Percentiles rank a stretch among this genome's conserved stretches.
phyloP scores from a whole-genome alignment of 2,888 invertebrate species.

The Eristalis arbustorum region DNA sequence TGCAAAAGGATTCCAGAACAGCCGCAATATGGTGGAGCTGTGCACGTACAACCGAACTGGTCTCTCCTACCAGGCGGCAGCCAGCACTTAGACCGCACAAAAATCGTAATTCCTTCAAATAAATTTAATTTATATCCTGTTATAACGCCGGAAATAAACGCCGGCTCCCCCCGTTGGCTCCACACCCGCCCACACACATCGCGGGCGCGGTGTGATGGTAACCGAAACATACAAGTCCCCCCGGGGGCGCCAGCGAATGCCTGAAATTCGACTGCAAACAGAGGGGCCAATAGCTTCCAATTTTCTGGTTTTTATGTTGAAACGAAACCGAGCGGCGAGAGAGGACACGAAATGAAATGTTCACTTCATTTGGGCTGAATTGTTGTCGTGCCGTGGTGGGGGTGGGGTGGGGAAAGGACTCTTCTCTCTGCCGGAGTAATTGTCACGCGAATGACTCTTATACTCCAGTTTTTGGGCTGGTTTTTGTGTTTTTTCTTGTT shows the following conservation, averaged over 20 bases:
- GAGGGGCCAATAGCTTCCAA: slow-evolving; percentile 55
- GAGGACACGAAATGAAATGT: slow-evolving; percentile 53
- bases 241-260: neutral
- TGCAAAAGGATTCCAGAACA: slow-evolving; percentile 23
- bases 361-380: slow-evolving; percentile 2
- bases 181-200: neutral
- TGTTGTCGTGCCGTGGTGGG: too few relatives aligned
- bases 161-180: neutral
- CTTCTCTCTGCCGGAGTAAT: slow-evolving; percentile 6
- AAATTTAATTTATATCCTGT: slow-evolving; percentile 64
- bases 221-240: neutral
- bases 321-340: slow-evolving; percentile 30
- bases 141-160: slow-evolving; percentile 50
- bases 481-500: neutral
- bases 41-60: neutral
- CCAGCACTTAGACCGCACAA: slow-evolving; percentile 11
- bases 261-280: slow-evolving; percentile 15
- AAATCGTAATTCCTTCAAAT: slow-evolving; percentile 56
- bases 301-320: slow-evolving; percentile 50
- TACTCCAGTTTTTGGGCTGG: slow-evolving; percentile 16
- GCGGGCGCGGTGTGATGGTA: neutral
- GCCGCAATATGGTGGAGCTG: slow-evolving; percentile 30
- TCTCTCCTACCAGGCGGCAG: neutral
- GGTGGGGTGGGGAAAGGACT: neutral
- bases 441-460: slow-evolving; percentile 49